A percentile compares a stretch with the other conserved stretches of the same genome.
Conservation (phyloP, 2,888 invertebrate genomes). For the Yponomeuta cagnagella region DNA sequence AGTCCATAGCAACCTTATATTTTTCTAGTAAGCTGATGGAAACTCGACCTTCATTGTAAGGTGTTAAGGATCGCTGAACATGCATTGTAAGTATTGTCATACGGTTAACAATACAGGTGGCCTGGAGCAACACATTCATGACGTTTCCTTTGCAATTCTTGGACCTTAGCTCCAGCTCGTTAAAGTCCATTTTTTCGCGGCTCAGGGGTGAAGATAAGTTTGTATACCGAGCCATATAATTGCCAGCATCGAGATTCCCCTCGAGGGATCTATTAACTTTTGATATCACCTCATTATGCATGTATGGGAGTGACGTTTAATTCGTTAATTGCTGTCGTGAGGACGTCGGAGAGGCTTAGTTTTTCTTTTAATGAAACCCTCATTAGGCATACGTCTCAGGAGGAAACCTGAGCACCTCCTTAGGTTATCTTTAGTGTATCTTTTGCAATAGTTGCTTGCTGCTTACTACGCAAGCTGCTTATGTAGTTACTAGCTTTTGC, state of each 20-base stretch:
- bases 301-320: neutral
- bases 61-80: neutral
- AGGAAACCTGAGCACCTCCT: no score
- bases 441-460: no score
- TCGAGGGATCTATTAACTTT: neutral
- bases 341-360: neutral
- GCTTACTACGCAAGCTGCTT: no score
- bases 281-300: neutral
- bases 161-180: neutral
- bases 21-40: neutral
- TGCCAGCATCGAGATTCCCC: neutral
- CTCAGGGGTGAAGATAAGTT: neutral
- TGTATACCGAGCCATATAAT: neutral
- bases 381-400: no score
- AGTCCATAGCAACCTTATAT: neutral
- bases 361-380: no score
- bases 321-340: neutral
- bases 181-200: neutral
- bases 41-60: neutral
- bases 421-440: no score
- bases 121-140: neutral
- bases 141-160: neutral
- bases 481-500: no score
- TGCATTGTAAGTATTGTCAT: neutral
- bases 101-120: neutral